Conservation (phyloP, 2,113 vertebrate species). For the Phoenicopterus ruber region DNA sequence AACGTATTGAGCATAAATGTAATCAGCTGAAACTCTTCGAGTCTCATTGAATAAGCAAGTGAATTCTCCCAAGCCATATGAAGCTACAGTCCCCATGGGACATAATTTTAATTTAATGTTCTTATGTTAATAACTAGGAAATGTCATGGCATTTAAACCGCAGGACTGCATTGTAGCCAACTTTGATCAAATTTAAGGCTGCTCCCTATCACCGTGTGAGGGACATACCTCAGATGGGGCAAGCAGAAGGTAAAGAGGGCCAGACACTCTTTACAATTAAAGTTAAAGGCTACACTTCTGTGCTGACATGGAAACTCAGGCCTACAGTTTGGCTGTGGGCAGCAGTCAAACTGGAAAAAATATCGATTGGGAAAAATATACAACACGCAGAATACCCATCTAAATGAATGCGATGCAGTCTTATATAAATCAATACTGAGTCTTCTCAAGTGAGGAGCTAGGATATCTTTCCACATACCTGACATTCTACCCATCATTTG, state of each 20-base stretch:
- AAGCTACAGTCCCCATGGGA: neutral
- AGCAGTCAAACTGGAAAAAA: neutral
- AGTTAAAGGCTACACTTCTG: neutral
- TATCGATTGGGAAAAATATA: neutral
- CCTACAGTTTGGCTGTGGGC: neutral
- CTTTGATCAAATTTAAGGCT: neutral
- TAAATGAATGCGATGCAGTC: neutral
- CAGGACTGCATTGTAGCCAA: neutral
- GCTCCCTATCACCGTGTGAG: neutral
- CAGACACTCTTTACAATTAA: neutral
- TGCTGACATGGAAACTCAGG: neutral
- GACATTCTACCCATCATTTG: neutral
- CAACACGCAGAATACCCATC: neutral
- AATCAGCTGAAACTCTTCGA: neutral
- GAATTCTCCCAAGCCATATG: neutral
- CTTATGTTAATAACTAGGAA: conserved; percentile 31
- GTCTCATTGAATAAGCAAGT: neutral
- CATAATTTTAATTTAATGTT: conserved; percentile 3
- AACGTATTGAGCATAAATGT: neutral
- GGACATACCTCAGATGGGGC: neutral
- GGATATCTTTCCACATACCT: neutral
- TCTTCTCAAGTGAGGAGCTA: neutral
- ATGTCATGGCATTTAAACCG: conserved; percentile 51
- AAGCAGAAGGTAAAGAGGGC: neutral
- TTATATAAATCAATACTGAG: neutral